Evolutionary conservation across 2,888 invertebrate species (phyloP).

Genomic region (Caenorhabditis virilis): DNA sequence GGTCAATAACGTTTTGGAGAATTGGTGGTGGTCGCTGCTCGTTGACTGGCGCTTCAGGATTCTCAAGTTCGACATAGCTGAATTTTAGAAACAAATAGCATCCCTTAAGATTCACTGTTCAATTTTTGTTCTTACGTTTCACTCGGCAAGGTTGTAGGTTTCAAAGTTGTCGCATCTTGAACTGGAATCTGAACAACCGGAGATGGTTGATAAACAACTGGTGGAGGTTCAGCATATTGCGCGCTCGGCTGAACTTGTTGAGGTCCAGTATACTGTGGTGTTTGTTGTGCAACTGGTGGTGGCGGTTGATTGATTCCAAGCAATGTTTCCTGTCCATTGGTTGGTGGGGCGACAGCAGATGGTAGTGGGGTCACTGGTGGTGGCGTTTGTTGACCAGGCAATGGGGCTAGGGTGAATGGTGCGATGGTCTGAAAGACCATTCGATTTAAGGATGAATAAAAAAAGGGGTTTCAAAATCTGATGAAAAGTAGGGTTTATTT

Average conservation of each 20-base stretch:
- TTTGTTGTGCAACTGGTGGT: constrained; percentile 4
- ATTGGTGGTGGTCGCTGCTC: constrained; percentile 26
- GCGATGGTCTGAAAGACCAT: constrained; percentile 29
- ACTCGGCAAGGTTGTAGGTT: constrained; percentile 38
- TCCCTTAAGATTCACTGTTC: no score
- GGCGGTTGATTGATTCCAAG: constrained; percentile 34
- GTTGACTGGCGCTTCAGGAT: constrained; percentile 30
- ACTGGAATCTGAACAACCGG: constrained; percentile 13
- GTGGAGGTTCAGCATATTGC: constrained; percentile 17
- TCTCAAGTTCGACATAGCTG: constrained; percentile 48
- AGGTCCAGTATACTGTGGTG: not conserved
- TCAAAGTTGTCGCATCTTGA: constrained; percentile 11
- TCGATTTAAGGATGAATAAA: no score
- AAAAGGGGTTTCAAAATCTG: no score
- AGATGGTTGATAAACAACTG: not conserved
- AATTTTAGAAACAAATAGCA: no score
- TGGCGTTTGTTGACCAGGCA: constrained; percentile 16
- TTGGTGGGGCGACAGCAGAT: constrained; percentile 29
- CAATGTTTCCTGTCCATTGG: constrained; percentile 38
- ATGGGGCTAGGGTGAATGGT: constrained; percentile 32
- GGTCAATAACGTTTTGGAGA: constrained; percentile 27
- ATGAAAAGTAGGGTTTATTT: no score
- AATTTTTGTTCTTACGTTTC: constrained; percentile 29
- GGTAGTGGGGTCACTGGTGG: constrained; percentile 21
- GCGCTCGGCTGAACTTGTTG: constrained; percentile 4